phyloP scores from a whole-genome alignment of 1,140 invertebrate species.

The Drosophila neocordata region DNA sequence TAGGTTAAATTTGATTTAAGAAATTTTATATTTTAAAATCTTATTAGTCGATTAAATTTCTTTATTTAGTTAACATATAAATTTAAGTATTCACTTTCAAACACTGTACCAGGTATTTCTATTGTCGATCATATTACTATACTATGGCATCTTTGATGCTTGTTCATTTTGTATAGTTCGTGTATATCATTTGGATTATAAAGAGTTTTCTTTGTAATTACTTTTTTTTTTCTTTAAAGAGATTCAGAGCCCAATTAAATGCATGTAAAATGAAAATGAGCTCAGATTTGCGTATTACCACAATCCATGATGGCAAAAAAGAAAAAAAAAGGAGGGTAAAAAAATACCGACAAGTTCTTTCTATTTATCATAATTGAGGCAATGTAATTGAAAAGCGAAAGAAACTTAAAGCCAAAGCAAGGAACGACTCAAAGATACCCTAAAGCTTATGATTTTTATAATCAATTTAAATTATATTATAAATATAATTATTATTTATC shows the following conservation, averaged over 20 bases:
- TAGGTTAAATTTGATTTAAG: too few relatives aligned
- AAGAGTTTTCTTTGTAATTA: conserved; percentile 64
- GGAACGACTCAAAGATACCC: neutral
- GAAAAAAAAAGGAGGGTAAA: too few relatives aligned
- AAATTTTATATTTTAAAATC: too few relatives aligned
- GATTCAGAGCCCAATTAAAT: conserved; percentile 60
- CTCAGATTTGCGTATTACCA: conserved; percentile 68
- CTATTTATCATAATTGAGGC: conserved; percentile 70
- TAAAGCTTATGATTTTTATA: too few relatives aligned
- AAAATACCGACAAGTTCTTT: neutral
- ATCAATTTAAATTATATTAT: too few relatives aligned
- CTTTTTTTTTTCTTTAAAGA: conserved; percentile 13
- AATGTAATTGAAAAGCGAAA: conserved; percentile 50
- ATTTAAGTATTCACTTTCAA: too few relatives aligned
- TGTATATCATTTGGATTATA: conserved; percentile 63
- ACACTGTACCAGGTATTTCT: too few relatives aligned
- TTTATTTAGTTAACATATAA: too few relatives aligned
- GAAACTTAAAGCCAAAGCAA: neutral
- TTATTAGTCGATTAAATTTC: too few relatives aligned
- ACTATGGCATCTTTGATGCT: too few relatives aligned
- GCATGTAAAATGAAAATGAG: conserved; percentile 63
- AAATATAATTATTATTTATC: too few relatives aligned
- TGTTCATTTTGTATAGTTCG: conserved; percentile 1
- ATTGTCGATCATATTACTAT: too few relatives aligned
- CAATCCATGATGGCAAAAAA: conserved; percentile 44